Percentiles rank a stretch among this genome's conserved stretches.
phyloP scores from a whole-genome alignment of 2,797 vertebrate genomes.

The Sebastes ruberrimus region DNA sequence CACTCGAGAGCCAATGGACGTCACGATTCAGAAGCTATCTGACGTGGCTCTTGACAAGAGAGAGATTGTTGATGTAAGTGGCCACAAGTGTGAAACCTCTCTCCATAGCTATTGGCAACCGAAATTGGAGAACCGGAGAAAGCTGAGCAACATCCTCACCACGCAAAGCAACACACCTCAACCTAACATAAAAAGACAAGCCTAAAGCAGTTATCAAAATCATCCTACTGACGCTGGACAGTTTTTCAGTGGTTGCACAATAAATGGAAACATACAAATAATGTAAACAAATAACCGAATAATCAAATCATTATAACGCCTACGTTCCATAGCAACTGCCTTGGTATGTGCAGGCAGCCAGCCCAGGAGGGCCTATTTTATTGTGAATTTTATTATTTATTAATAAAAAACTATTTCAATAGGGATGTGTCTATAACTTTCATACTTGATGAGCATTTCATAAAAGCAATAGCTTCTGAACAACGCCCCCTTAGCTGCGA shows the following conservation, averaged over 20 bases:
- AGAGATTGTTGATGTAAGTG: rapidly evolving
- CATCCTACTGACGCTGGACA: rapidly evolving
- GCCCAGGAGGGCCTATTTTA: background rate
- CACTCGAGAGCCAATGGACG: background rate
- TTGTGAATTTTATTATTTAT: background rate
- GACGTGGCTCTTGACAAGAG: too few relatives aligned
- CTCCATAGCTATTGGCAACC: background rate
- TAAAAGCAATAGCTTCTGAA: background rate
- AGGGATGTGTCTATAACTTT: background rate
- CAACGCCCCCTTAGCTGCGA: background rate
- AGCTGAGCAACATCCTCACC: too few relatives aligned
- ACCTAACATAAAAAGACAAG: too few relatives aligned
- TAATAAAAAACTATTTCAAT: too few relatives aligned
- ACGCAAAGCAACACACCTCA: too few relatives aligned
- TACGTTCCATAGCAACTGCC: background rate
- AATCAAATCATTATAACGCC: background rate
- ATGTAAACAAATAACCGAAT: background rate
- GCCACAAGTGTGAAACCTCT: background rate
- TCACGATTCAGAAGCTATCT: background rate
- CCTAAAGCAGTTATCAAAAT: too few relatives aligned
- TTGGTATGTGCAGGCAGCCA: background rate
- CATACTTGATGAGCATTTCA: background rate
- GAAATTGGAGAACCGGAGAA: background rate
- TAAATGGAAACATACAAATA: background rate
- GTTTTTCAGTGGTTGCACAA: background rate